phyloP scores from a whole-genome alignment of 1,140 invertebrate genomes.

The Chironomus tepperi region DNA sequence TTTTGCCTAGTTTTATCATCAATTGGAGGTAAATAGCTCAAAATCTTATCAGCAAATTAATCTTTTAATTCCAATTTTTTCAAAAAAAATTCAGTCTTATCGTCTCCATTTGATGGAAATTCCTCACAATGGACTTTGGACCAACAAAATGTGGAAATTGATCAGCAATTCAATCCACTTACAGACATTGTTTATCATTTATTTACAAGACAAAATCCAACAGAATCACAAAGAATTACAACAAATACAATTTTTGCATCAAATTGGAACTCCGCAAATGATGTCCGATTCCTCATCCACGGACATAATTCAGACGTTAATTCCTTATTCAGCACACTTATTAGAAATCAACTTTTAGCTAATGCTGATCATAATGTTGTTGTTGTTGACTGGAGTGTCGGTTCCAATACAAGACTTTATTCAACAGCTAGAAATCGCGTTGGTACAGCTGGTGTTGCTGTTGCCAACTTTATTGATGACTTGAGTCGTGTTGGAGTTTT shows the following conservation, averaged over 20 bases:
- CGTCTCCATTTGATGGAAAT: no score
- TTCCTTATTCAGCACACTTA: no score
- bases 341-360: no score
- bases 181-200: background rate
- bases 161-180: background rate
- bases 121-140: no score
- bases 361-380: constrained; percentile 31
- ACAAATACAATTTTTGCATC: background rate
- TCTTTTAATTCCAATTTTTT: no score
- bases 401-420: constrained; percentile 44
- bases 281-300: no score
- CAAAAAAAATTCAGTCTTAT: no score
- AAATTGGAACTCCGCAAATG: background rate
- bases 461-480: constrained; percentile 38
- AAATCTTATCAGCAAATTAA: no score
- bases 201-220: background rate
- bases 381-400: constrained; percentile 52
- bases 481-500: constrained; percentile 33
- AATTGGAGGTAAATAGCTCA: no score
- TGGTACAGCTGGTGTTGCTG: constrained; percentile 33
- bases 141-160: background rate
- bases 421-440: constrained; percentile 39
- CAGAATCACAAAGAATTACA: background rate
- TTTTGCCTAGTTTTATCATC: no score
- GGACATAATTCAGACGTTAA: no score